Base-by-base conservation (phyloP, 2,113 vertebrate genomes). In the Myotis lucifugus region DNA sequence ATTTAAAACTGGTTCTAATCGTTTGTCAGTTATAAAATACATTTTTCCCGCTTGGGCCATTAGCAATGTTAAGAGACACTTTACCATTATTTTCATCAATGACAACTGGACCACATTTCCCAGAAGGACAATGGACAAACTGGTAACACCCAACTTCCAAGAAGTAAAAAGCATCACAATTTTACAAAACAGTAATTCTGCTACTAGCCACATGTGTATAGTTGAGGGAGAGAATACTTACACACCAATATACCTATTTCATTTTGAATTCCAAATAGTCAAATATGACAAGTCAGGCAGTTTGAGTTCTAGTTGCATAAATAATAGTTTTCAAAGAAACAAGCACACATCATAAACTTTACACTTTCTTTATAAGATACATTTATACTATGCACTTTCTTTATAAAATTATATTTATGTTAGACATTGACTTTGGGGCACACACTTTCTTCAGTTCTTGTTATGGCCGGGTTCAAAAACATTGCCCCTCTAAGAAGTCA, bases 141-240 rank as follows among this genome's bases (percentile, higher is more conserved):
- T 77, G 23, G 42, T 77, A 94, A 92, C 25, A 88, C 6, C 8
- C 72, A 90, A 70, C 21, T 95, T 93, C 69, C 40, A 81, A 95
- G 82, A 96, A 95, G 15, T 83, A 21, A 69, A 94, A 82, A 37
- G 13, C 40, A 56, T 77, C 40, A 72, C 69, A 91, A 19, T 92
- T 91, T 66, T 32, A 50, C 10, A 66, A 86, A 93, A 81, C 54
- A 94, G 17, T 37, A 79, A 84, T 79, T 79, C 27, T 37, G 0
- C 27, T 73, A 32, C 52, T 54, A 34, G 50, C 34, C 17, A 8
- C 61, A 19, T 81, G 17, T 52, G 7, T 70, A 25, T 6, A 61
- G 25, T 42, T 6, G 37, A 61, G 25, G 23, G 34, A 61, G 15
- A 37, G 15, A 42, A 69, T 34, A 67, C 61, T n/a, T 37, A 89